These are phyloP conservation scores for Eurystomus glaucurus DNA, from an alignment of 2,797 vertebrate genomes.

Conservation along the genomic window DNA sequence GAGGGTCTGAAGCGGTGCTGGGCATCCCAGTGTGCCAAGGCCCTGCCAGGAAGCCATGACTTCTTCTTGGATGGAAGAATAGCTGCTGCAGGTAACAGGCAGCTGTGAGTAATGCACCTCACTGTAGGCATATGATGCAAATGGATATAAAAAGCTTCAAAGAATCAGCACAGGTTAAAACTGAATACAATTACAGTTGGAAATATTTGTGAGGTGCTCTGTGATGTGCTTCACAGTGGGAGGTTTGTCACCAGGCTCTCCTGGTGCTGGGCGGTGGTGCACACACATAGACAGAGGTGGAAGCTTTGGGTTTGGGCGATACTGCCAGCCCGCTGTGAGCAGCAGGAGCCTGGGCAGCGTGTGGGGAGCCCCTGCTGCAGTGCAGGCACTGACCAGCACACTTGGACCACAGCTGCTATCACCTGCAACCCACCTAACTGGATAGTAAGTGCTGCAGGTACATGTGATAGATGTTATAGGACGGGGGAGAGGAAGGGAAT, in stretches of 20 bases:
- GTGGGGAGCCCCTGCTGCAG: rapidly evolving
- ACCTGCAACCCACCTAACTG: background rate
- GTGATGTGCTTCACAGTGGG: rapidly evolving
- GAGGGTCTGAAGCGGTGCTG: background rate
- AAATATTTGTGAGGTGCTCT: background rate
- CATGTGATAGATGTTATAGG: background rate
- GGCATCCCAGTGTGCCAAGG: rapidly evolving
- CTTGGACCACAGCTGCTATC: background rate
- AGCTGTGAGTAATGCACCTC: background rate
- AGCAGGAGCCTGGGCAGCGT: background rate
- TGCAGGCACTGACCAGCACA: rapidly evolving
- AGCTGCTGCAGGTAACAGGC: background rate
- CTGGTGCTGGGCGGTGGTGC: background rate
- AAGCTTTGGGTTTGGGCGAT: background rate
- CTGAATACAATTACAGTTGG: background rate
- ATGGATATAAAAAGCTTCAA: background rate
- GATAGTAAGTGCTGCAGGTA: background rate
- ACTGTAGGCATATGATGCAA: background rate
- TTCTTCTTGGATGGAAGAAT: background rate
- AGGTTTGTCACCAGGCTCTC: background rate
- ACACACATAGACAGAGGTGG: rapidly evolving
- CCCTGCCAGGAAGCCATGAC: background rate
- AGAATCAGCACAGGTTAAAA: background rate
- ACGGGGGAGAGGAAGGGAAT: background rate
- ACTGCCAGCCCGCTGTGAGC: background rate